Conservation (phyloP, 2,888 invertebrate species). For the Cantharis nigra region DNA sequence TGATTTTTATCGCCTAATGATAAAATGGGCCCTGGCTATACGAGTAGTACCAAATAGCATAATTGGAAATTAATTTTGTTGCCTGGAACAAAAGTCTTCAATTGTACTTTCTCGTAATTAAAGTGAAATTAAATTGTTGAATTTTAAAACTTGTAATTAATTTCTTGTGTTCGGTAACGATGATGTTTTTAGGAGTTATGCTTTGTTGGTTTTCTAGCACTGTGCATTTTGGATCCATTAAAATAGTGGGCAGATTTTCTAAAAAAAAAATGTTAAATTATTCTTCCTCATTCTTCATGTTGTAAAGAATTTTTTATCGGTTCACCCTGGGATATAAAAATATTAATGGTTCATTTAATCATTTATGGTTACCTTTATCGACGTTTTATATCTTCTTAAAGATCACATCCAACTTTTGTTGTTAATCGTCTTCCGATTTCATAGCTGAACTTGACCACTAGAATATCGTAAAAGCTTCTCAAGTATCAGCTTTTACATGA, state of each 20-base stretch:
- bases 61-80: conserved; percentile 1
- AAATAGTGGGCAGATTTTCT: background rate
- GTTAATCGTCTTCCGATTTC: background rate
- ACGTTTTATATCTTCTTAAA: background rate
- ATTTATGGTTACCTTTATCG: background rate
- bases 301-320: background rate
- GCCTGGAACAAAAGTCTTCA: background rate
- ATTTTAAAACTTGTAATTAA: background rate
- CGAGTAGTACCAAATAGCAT: background rate
- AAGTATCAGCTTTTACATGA: background rate
- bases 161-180: background rate
- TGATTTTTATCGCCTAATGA: no score
- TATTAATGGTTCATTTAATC: background rate
- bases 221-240: background rate
- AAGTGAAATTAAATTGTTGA: conserved; percentile 13
- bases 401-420: background rate
- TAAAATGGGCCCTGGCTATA: no score
- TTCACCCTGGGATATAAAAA: background rate
- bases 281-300: background rate
- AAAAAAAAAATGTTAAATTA: background rate
- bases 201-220: background rate
- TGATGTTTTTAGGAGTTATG: background rate
- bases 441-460: background rate
- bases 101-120: conserved; percentile 13
- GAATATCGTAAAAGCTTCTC: background rate